Conservation (phyloP, 2,797 vertebrate genomes). For the Neopelma chrysocephalum region DNA sequence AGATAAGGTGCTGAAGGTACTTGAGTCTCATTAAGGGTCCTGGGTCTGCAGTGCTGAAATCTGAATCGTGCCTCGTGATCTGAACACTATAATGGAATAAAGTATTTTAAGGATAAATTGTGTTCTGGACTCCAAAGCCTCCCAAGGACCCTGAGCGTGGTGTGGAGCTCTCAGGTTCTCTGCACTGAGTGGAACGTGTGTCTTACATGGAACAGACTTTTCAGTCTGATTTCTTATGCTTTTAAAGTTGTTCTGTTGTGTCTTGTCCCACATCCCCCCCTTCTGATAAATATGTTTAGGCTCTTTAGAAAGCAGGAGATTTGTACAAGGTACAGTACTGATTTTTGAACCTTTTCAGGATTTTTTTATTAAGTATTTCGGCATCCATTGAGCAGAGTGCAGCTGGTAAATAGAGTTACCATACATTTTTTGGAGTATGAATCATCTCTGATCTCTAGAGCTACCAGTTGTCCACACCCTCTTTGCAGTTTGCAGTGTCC, state of each 20-base stretch:
- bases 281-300: not conserved
- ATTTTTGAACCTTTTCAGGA: not conserved
- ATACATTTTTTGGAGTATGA: not conserved
- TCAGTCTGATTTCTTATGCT: not conserved
- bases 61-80: not conserved
- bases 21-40: not conserved
- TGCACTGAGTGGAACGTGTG: not conserved
- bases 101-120: conserved; percentile 19
- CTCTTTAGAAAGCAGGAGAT: not conserved
- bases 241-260: not conserved
- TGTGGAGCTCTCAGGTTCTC: not conserved
- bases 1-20: not conserved
- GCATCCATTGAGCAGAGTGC: not conserved
- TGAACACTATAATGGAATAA: not conserved
- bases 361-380: not conserved
- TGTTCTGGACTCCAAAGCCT: not conserved
- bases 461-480: not conserved
- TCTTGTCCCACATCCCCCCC: not conserved
- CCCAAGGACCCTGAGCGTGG: not conserved
- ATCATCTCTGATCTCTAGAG: not conserved
- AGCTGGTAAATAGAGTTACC: not conserved
- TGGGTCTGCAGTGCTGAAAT: not conserved
- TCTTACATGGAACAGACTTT: not conserved
- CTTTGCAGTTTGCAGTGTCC: not conserved
- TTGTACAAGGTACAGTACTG: not conserved